Evolutionary conservation across 2,797 vertebrate species (phyloP).

Genomic region (Galago senegalensis): DNA sequence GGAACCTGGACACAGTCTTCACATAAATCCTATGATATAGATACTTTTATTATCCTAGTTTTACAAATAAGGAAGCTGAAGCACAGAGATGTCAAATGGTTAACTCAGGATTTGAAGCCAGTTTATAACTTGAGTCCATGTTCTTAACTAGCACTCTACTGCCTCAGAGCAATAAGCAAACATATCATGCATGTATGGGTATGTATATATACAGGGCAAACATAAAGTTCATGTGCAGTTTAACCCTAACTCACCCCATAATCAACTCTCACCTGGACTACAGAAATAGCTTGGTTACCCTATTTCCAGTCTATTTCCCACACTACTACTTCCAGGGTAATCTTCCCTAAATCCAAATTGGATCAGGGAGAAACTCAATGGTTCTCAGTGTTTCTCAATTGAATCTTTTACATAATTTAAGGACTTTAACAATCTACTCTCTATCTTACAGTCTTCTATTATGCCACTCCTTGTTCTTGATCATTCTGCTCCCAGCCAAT

Average conservation of each 20-base stretch:
- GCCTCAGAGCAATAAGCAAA: slow-evolving; percentile 41
- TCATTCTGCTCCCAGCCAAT: neutral
- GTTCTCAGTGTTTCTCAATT: neutral
- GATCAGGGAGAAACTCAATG: slow-evolving; percentile 18
- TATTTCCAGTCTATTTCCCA: slow-evolving; percentile 43
- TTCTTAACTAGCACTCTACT: slow-evolving; percentile 48
- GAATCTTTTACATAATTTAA: slow-evolving; percentile 23
- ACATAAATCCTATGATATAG: slow-evolving; percentile 47
- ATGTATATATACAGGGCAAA: neutral
- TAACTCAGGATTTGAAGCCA: slow-evolving; percentile 58
- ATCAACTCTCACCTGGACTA: slow-evolving; percentile 17
- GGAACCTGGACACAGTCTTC: neutral
- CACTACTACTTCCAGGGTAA: neutral
- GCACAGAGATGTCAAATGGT: slow-evolving; percentile 28
- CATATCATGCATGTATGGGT: neutral
- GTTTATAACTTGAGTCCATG: slow-evolving; percentile 24
- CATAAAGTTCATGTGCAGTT: too few relatives aligned
- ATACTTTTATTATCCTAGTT: slow-evolving; percentile 33
- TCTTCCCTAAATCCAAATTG: slow-evolving; percentile 16
- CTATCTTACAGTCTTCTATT: slow-evolving; percentile 21
- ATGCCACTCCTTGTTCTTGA: slow-evolving; percentile 16
- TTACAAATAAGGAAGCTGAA: slow-evolving; percentile 53
- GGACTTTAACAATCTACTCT: neutral
- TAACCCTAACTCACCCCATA: slow-evolving; percentile 21
- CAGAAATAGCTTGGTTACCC: neutral